Base-by-base conservation (phyloP, 1,140 invertebrate species). In the Drosophila oshimai region DNA sequence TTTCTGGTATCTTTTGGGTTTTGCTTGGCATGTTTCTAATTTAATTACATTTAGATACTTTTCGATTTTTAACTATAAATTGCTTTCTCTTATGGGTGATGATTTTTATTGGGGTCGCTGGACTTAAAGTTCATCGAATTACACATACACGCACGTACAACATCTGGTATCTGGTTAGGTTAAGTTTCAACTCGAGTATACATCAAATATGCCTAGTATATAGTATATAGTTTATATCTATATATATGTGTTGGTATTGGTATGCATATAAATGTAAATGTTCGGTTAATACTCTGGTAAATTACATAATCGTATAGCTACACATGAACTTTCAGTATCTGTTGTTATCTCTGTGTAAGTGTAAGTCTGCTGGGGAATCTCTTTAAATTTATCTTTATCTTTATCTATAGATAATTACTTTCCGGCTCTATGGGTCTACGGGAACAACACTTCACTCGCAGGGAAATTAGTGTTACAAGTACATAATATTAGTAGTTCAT, bases 221-320 rank as follows among this genome's bases (percentile, higher is more conserved):
- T 61, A n/a, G n/a, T n/a, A n/a, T n/a, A n/a, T n/a, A n/a, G n/a
- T n/a, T n/a, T n/a, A n/a, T n/a, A n/a, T n/a, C n/a, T n/a, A 41
- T 75, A 26, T 62, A 47, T 69, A 47, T 68, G 33, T 72, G 49
- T 72, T 28, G 36, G 36, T 51, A 36, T 68, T 31, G 15, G 15
- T 53, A 60, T 62, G 36, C 36, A 60, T 45, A 65, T 74, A 28
- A 50, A 36, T 37, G 51, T 76, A 68, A 34, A 61, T 67, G 54
- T 75, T 75, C n/a, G 54, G 54, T 67, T 57, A 75, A 74, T 53
- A 75, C 72, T 60, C 55, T 70, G 54, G 45, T 71, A 45, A 58
- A 44, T 61, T 71, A 71, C 68, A 71, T 44, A 44, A 64, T 47
- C 51, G 31, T 37, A 37, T 57, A 46, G 29, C 60, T 54, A 51